phyloP scores from a whole-genome alignment of 2,113 vertebrate species.

The Rhipidura dahli region DNA sequence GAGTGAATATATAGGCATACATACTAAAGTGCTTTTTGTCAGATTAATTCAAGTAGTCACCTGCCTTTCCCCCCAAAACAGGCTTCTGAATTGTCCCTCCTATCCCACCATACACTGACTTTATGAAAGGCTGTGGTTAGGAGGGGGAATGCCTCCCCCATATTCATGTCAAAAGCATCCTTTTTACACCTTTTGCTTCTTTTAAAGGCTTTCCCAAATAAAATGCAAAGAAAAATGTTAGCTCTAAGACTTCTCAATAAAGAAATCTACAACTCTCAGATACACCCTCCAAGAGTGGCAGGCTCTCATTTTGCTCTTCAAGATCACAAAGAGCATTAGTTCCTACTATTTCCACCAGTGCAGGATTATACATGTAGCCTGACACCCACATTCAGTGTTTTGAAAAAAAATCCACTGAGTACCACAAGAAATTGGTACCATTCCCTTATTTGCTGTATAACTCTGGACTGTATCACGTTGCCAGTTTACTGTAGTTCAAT shows the following conservation, averaged over 20 bases:
- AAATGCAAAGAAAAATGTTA: background rate
- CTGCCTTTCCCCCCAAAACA: background rate
- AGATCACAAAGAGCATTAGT: background rate
- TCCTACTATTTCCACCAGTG: background rate
- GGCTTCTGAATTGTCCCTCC: background rate
- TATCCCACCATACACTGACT: background rate
- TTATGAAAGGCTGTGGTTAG: background rate
- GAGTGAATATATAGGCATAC: background rate
- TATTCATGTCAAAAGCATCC: fast-evolving
- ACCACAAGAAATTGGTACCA: background rate
- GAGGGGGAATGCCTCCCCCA: background rate
- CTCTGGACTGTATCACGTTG: background rate
- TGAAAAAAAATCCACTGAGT: background rate
- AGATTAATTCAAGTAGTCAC: background rate
- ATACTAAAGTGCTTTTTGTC: background rate
- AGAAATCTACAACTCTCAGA: background rate
- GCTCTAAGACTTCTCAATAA: background rate
- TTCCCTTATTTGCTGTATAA: background rate
- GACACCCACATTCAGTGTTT: background rate
- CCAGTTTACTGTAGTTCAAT: background rate
- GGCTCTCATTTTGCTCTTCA: background rate
- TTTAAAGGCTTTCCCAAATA: background rate
- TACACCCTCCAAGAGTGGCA: background rate
- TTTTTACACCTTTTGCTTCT: background rate
- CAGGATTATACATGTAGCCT: background rate